Base-by-base conservation (phyloP, 2,113 vertebrate genomes). In the Myiozetetes cayanensis region DNA sequence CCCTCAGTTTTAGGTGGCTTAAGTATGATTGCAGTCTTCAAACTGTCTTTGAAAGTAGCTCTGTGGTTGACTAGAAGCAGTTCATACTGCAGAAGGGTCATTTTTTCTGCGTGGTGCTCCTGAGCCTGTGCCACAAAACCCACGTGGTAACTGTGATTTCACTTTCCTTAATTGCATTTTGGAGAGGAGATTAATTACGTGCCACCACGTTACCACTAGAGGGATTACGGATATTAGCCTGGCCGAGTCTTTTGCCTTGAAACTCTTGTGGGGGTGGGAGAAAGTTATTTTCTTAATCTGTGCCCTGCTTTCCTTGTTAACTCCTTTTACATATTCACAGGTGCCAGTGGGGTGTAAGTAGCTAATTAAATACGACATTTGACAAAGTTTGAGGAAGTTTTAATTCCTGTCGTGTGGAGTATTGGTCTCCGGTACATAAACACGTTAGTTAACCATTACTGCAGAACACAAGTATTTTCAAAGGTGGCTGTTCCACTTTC, bases 391-490 rank as follows among this genome's bases (percentile, higher is more conserved):
- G 35, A 88, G 93, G 87, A 85, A 89, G 79, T 76, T 88, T 95
- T 87, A 81, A 86, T 81, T 93, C 93, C 89, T 74, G 63, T 93
- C 82, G 72, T 39, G 63, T 20, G 88, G 79, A 84, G 76, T 44
- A 31, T 46, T 35, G 47, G 52, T 88, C 66, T 89, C 56, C 78
- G 44, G 6, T 37, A 47, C 76, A 56, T 50, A 72, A 90, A 67
- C 43, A 49, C 5, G 35, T 65, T 96, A 56, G 94, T 96, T 96
- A 96, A 97, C 55, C 1, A 96, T 96, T 96, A 92, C 90, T 93
- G 79, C 58, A 53, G 84, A 91, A 49, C 66, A 49, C n/a, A n/a
- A 50, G 33, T 55, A 9, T 71, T 63, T 67, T 78, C 83, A 49
- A 56, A 90, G 90, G 73, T 35, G 78, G 67, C 41, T 35, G 47